Evolutionary conservation across 2,797 vertebrate genomes (phyloP).

Genomic region (Pelodytes ibericus): DNA sequence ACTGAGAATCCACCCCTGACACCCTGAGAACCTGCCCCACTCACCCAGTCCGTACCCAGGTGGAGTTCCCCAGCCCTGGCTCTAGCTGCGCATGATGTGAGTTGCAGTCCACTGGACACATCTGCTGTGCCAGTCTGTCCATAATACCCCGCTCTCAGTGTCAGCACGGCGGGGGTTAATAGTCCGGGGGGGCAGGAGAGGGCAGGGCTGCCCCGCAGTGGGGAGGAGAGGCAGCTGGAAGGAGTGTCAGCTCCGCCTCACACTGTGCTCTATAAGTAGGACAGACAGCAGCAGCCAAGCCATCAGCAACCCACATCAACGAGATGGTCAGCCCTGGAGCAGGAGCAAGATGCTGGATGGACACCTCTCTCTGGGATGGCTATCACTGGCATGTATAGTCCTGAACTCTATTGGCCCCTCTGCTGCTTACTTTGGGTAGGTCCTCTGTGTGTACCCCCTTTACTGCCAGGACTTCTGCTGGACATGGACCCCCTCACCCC

Average conservation of each 20-base stretch:
- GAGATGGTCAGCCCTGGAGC: constrained; percentile 96
- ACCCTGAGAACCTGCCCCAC: no score
- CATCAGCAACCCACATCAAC: constrained; percentile 64
- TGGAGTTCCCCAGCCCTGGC: no score
- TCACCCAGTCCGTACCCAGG: no score
- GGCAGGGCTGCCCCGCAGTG: background rate
- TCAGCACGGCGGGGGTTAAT: background rate
- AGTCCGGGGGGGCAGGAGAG: background rate
- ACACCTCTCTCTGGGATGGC: constrained; percentile 94
- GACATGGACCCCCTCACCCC: no score
- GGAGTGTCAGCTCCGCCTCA: constrained; percentile 8
- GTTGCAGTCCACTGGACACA: no score
- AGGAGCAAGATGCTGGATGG: constrained; percentile 98
- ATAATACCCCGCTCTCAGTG: background rate
- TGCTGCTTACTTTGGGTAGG: constrained; percentile 96
- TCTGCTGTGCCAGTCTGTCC: no score
- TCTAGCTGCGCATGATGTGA: no score
- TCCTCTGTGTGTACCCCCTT: constrained; percentile 24
- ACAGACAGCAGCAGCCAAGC: background rate
- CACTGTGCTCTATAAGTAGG: constrained; percentile 12
- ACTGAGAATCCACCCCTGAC: no score
- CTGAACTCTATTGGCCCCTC: constrained; percentile 78
- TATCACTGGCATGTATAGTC: constrained; percentile 84
- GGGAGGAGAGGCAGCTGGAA: background rate
- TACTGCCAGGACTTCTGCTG: background rate